Base-by-base conservation (phyloP, 1,140 invertebrate genomes). In the Galleria mellonella region DNA sequence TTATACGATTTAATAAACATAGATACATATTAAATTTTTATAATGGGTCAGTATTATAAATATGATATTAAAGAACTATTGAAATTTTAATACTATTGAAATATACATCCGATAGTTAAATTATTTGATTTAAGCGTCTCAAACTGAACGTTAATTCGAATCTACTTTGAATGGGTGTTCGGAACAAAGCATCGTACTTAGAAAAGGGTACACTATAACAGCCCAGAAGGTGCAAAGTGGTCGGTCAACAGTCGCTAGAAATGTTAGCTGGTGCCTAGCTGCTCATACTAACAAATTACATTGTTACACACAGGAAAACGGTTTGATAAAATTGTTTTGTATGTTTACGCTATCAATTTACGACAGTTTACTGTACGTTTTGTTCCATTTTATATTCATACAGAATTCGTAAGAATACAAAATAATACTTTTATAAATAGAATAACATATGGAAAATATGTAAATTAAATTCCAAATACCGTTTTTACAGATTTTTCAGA, bases 151-250 rank as follows among this genome's bases (percentile, higher is more conserved):
- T 23, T 23, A 6, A 23, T 23, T 23, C 2, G 6, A 23, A 6
- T 23, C 17, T 23, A 23, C 17, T 23, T 23, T 23, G 17, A 6
- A 23, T 23, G 6, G 17, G 17, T 23, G 17, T 23, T 3, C 17
- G 17, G 17, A 23, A 3, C 17, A 23, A 23, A 23, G 17, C 17
- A 23, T 23, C n/a, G 2, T 69, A 69, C 66, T 52, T 65, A 66
- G 72, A 77, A 82, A 77, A 67, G 73, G 62, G 52, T 52, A 51
- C 48, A 57, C 51, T 65, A 62, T 60, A 57, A 60, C 58, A 60
- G 47, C 38, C 53, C 45, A 42, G 40, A 35, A 77, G 68, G 76
- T 81, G 74, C 69, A 45, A 82, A 82, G 69, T 76, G 65, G 47
- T 72, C 41, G 32, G 72, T 74, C 68, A 76, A 82, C 62, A 82